These are phyloP conservation scores for mouse (Mus musculus) DNA, from an alignment of 2,113 vertebrate species.

Conservation along the genomic window DNA sequence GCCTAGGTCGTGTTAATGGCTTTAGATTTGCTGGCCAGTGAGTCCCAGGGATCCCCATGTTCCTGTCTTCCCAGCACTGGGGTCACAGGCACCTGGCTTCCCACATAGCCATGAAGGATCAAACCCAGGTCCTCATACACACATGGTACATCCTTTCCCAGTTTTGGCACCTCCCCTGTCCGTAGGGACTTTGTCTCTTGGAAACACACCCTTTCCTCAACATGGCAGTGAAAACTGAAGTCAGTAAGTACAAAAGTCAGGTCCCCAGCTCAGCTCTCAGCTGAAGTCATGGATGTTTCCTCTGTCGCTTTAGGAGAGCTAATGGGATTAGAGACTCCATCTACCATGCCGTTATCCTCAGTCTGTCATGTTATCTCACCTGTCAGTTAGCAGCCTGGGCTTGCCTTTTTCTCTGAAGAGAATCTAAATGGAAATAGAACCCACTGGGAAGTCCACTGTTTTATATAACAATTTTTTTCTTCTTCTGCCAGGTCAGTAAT, in stretches of 20 bases:
- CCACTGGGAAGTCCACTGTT: background rate
- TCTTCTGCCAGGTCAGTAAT: background rate
- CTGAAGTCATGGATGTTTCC: accelerated
- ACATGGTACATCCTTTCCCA: background rate
- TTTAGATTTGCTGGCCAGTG: background rate
- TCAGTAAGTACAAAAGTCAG: background rate
- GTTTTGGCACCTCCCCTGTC: background rate
- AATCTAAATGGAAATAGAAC: background rate
- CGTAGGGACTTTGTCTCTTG: background rate
- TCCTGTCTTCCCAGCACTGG: background rate
- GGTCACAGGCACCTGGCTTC: background rate
- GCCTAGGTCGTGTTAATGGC: background rate
- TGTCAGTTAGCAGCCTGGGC: accelerated
- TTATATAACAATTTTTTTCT: too few species aligned
- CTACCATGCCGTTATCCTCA: accelerated
- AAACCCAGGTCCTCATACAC: background rate
- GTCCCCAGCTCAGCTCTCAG: background rate
- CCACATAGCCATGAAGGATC: background rate
- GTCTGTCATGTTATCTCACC: accelerated
- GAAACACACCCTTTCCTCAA: background rate
- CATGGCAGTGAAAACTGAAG: background rate
- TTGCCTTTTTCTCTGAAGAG: background rate
- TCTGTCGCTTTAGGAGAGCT: background rate
- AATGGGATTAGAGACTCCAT: accelerated
- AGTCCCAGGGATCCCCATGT: background rate